phyloP scores from a whole-genome alignment of 2,888 invertebrate species.

The Eugnorisma glareosa region DNA sequence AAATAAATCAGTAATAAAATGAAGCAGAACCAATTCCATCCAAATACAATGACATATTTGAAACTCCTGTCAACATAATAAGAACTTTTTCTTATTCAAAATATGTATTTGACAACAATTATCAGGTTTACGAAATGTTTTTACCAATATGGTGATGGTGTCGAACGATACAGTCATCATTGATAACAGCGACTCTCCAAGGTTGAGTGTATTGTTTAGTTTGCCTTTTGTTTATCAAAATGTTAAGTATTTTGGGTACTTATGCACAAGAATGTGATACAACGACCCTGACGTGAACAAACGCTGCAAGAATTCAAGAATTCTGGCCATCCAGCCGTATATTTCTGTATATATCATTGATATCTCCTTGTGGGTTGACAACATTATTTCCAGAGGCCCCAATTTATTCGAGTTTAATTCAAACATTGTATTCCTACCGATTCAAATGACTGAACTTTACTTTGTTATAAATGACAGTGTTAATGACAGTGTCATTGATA shows the following conservation, averaged over 20 bases:
- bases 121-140: constrained; percentile 18
- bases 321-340: constrained; percentile 58
- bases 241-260: constrained; percentile 42
- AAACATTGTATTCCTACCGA: constrained; percentile 30
- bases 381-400: constrained; percentile 43
- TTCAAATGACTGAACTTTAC: constrained; percentile 23
- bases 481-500: constrained; percentile 11
- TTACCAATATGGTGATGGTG: constrained; percentile 21
- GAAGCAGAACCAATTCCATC: constrained; percentile 10
- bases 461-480: constrained; percentile 1
- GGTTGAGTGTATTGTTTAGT: constrained; percentile 26
- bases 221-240: constrained; percentile 44
- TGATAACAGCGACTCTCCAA: constrained; percentile 52
- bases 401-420: constrained; percentile 32
- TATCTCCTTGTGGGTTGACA: constrained; percentile 58
- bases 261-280: constrained; percentile 38
- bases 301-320: constrained; percentile 59
- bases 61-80: neutral
- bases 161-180: constrained; percentile 44
- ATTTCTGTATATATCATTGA: constrained; percentile 65
- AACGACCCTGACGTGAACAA: constrained; percentile 52
- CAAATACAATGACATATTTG: neutral
- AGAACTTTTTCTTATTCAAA: constrained; percentile 5
- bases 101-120: neutral
- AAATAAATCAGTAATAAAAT: constrained; percentile 3